These are phyloP conservation scores for Mesoclemmys tuberculata DNA, from an alignment of 2,113 vertebrate species.

Conservation along the genomic window DNA sequence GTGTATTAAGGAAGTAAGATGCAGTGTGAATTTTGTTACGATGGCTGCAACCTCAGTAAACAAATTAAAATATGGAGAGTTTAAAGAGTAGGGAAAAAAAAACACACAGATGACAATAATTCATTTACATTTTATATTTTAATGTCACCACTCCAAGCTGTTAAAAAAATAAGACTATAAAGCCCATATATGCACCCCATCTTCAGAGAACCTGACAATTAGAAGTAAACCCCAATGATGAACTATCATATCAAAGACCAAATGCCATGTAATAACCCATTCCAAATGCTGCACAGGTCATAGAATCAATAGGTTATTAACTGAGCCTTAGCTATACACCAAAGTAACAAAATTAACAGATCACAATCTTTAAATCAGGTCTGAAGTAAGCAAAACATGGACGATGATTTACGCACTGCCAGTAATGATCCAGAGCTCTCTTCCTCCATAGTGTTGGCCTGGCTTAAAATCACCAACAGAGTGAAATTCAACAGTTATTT, in stretches of 20 bases:
- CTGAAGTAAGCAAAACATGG: not conserved
- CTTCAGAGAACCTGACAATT: not conserved
- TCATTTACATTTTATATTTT: not conserved
- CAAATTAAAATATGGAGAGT: constrained; percentile 10
- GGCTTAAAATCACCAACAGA: not conserved
- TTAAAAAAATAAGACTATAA: not conserved
- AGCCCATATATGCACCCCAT: not conserved
- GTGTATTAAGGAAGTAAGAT: not conserved
- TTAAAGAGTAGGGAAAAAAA: not conserved
- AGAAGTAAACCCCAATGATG: not conserved
- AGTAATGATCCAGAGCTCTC: not conserved
- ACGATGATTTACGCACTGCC: not conserved
- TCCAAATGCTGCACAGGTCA: not conserved
- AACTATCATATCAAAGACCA: not conserved
- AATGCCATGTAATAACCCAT: not conserved
- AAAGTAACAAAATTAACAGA: constrained; percentile 40
- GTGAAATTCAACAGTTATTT: not conserved
- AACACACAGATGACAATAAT: not conserved
- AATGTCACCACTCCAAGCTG: not conserved
- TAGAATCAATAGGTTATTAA: not conserved
- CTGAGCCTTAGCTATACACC: constrained; percentile 1
- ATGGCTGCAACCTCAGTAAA: not conserved
- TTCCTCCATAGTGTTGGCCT: not conserved
- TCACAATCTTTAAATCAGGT: not conserved
- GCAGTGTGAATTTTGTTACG: not conserved